Evolutionary conservation across 2,888 invertebrate species (phyloP), one percentile per base, ranked within the genome.

Genomic region (Rutpela maculata): DNA sequence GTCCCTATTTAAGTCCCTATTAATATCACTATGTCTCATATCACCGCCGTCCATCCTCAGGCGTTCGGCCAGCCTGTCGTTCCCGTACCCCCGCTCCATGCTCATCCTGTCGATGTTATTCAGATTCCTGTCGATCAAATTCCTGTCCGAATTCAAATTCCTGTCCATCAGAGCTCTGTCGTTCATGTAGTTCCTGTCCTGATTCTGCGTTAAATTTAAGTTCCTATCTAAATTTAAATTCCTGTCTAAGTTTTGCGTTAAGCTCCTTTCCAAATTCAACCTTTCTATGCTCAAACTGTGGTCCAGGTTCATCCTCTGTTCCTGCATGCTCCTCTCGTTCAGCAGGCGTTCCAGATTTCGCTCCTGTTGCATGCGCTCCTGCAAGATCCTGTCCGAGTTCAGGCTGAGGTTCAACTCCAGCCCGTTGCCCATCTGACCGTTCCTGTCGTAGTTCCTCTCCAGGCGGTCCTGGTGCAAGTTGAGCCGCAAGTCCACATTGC

Each of bases 401-500:
- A 89, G 80, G 76, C 89, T 89, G 50, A 89, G 80, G 78, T 89
- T 89, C 26, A 89, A 81, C 78, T 89, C 89, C 62, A 89, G 76
- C 5, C 86, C 86, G 82, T 88, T 88, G 71, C 85, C 78, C 73
- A 85, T 80, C 38, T 85, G 84, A 66, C 84, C 84, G 73, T 76
- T 78, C 59, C 87, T 79, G 56, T 87, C 83, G 71, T 86, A 84
- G 55, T 67, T 74, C 38, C 83, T 72, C 26, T 78, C 78, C 74
- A 83, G 85, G 31, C 85, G 81, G 69, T 87, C 84, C 62, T 87
- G 86, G 78, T 89, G 89, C 55, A 89, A 81, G 80, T 90, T 89
- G 38, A 90, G 83, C 12, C 90, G 82, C 43, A 90, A 82, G 77
- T 90, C 90, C 60, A 90, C 88, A 79, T 89, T 89, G 68, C 90